Percentiles rank a stretch among this genome's conserved stretches.
Evolutionary conservation across 2,113 vertebrate genomes (phyloP).

Genomic region (Petrocephalus microphthalmus): DNA sequence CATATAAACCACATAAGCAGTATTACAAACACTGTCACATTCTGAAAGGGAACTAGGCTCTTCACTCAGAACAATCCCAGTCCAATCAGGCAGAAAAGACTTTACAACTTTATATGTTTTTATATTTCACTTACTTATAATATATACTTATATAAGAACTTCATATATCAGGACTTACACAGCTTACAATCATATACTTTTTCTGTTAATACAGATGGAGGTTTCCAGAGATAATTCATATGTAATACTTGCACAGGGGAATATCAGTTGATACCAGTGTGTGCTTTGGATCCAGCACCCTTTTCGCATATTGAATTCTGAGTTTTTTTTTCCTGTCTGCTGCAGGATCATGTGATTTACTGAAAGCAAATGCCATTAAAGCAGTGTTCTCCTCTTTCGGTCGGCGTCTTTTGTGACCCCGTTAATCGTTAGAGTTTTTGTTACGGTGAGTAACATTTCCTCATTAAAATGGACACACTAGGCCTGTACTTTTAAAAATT

Average conservation of each 20-base stretch:
- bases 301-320: background rate
- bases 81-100: background rate
- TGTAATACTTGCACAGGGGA: background rate
- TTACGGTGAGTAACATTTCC: background rate
- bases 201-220: background rate
- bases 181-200: background rate
- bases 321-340: background rate
- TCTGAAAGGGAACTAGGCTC: background rate
- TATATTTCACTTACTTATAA: background rate
- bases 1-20: background rate
- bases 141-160: background rate
- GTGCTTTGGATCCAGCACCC: background rate
- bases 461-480: background rate
- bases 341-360: background rate
- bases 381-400: background rate
- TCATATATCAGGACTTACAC: background rate
- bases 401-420: background rate
- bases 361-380: background rate
- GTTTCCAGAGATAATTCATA: background rate
- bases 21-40: background rate
- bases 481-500: background rate
- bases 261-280: background rate
- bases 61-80: background rate
- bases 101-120: background rate
- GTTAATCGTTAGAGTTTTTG: background rate